Percentiles rank a stretch among this genome's conserved stretches.
phyloP scores from a whole-genome alignment of 2,888 invertebrate species.

The Hydrotaea cyrtoneurina region DNA sequence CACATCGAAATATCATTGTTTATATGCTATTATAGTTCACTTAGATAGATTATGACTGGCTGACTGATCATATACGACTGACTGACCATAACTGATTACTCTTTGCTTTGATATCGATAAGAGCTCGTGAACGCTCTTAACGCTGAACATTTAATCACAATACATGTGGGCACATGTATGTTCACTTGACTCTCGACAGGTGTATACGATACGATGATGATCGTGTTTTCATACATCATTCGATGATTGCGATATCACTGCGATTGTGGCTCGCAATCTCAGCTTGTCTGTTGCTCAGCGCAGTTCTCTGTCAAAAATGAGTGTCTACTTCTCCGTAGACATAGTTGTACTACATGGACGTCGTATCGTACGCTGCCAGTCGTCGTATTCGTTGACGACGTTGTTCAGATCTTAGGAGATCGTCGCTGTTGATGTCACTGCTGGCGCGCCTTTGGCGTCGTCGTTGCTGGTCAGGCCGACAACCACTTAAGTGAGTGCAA shows the following conservation, averaged over 20 bases:
- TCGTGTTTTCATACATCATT: conserved; percentile 16
- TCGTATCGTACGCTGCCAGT: neutral
- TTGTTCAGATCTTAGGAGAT: too few relatives aligned
- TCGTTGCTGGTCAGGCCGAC: neutral
- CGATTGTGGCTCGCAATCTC: neutral
- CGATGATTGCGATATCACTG: conserved; percentile 14
- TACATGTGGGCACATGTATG: neutral
- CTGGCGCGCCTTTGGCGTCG: neutral
- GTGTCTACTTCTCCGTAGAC: too few relatives aligned
- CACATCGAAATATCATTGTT: neutral
- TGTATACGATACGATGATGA: neutral
- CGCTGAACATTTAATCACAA: conserved; percentile 3
- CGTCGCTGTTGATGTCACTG: neutral
- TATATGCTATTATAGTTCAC: conserved; percentile 7
- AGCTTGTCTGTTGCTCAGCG: neutral
- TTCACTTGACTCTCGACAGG: neutral
- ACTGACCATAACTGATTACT: conserved; percentile 10
- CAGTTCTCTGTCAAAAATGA: too few relatives aligned
- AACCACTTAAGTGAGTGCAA: conserved; percentile 46
- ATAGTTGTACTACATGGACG: neutral
- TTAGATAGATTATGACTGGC: conserved; percentile 8
- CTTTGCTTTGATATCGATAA: conserved; percentile 13
- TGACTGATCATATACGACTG: neutral
- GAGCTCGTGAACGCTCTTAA: neutral
- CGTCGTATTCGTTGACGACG: too few relatives aligned